Evolutionary conservation across 2,113 vertebrate species (phyloP).

Genomic region (Toxotes jaculatrix): DNA sequence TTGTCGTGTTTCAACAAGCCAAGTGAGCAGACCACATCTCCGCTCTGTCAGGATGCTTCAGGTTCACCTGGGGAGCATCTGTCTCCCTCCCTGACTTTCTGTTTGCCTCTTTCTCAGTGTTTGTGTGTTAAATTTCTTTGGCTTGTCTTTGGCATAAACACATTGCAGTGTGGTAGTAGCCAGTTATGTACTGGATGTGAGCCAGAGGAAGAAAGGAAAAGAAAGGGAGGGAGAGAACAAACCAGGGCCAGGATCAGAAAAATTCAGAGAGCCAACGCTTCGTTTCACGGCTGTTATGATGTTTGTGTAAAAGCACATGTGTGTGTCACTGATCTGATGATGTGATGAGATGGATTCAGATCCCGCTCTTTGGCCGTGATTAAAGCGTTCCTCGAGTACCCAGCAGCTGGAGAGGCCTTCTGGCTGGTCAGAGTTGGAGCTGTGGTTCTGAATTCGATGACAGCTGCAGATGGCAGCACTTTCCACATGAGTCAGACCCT

Average conservation of each 20-base stretch:
- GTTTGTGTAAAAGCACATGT: background rate
- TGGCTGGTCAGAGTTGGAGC: background rate
- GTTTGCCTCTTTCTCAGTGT: slow-evolving; percentile 9
- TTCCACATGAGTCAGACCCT: slow-evolving; percentile 49
- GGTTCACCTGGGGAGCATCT: slow-evolving; percentile 65
- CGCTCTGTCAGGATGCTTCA: slow-evolving; percentile 46
- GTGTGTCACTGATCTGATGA: background rate
- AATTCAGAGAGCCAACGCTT: background rate
- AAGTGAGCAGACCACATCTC: slow-evolving; percentile 48
- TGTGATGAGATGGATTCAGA: background rate
- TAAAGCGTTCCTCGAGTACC: background rate
- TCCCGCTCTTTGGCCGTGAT: background rate
- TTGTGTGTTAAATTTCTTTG: slow-evolving; percentile 63
- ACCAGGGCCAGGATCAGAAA: background rate
- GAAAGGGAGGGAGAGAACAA: slow-evolving; percentile 12
- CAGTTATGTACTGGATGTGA: slow-evolving; percentile 55
- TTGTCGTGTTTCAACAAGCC: slow-evolving; percentile 63
- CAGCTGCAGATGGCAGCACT: slow-evolving; percentile 52
- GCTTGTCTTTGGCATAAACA: slow-evolving; percentile 68
- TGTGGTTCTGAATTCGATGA: background rate
- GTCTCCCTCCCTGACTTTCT: background rate
- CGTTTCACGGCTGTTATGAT: background rate
- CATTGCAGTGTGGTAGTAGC: slow-evolving; percentile 51
- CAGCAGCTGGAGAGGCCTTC: background rate
- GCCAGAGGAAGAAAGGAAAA: slow-evolving; percentile 38